Evolutionary conservation across 2,888 invertebrate species (phyloP).

Genomic region (Eudasyphora cyanicolor): DNA sequence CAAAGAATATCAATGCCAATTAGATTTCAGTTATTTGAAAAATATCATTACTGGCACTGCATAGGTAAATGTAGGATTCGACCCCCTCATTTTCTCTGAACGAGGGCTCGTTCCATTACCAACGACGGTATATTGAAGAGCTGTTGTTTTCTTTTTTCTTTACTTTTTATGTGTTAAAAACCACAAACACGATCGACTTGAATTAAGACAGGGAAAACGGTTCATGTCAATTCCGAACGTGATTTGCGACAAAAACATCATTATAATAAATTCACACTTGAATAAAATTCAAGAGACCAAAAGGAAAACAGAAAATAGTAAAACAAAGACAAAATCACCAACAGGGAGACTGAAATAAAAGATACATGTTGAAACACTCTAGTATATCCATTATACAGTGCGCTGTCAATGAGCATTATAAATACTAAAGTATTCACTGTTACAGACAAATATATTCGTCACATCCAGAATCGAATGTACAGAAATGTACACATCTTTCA

Average conservation of each 20-base stretch:
- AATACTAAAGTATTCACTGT: background rate
- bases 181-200: conserved; percentile 23
- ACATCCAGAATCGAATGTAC: too few relatives aligned
- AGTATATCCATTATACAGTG: background rate
- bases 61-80: too few relatives aligned
- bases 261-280: conserved; percentile 44
- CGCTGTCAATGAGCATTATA: background rate
- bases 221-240: conserved; percentile 36
- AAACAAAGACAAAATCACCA: background rate
- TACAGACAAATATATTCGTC: too few relatives aligned
- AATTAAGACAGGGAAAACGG: conserved; percentile 6
- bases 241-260: conserved; percentile 40
- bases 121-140: too few relatives aligned
- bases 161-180: background rate
- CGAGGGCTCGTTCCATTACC: too few relatives aligned
- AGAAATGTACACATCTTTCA: too few relatives aligned
- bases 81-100: too few relatives aligned
- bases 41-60: too few relatives aligned
- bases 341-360: background rate
- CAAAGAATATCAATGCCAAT: too few relatives aligned
- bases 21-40: too few relatives aligned
- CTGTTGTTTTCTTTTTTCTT: too few relatives aligned
- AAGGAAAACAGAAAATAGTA: background rate
- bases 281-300: conserved; percentile 5
- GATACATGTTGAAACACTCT: background rate